Evolutionary conservation across 2,113 vertebrate genomes (phyloP).

Genomic region (Tauraco erythrolophus): DNA sequence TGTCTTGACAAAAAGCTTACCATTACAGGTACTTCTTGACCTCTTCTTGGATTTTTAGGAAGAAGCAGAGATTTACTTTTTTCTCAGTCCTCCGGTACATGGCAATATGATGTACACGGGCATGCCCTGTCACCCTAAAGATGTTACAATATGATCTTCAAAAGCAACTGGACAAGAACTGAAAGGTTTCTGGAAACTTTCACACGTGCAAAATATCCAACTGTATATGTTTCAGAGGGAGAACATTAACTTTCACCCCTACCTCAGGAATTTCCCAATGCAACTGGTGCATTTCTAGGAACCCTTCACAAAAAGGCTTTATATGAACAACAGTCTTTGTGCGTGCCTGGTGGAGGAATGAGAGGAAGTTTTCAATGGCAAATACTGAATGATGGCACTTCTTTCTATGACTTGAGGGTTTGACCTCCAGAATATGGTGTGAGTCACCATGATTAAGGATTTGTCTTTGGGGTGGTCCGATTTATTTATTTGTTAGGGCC

Average conservation of each 20-base stretch:
- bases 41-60: background rate
- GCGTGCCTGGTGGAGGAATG: background rate
- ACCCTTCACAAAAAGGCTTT: background rate
- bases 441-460: background rate
- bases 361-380: background rate
- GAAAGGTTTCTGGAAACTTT: background rate
- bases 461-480: background rate
- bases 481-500: background rate
- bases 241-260: background rate
- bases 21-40: background rate
- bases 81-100: background rate
- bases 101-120: background rate
- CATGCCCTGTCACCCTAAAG: background rate
- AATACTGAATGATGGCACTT: background rate
- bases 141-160: background rate
- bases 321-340: background rate
- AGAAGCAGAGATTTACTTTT: background rate
- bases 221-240: background rate
- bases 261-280: background rate
- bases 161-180: background rate
- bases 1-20: background rate
- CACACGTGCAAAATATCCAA: background rate
- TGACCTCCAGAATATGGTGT: rapidly evolving
- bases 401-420: background rate
- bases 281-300: background rate